phyloP scores from a whole-genome alignment of 2,113 vertebrate species.

The Chascanopsetta lugubris region DNA sequence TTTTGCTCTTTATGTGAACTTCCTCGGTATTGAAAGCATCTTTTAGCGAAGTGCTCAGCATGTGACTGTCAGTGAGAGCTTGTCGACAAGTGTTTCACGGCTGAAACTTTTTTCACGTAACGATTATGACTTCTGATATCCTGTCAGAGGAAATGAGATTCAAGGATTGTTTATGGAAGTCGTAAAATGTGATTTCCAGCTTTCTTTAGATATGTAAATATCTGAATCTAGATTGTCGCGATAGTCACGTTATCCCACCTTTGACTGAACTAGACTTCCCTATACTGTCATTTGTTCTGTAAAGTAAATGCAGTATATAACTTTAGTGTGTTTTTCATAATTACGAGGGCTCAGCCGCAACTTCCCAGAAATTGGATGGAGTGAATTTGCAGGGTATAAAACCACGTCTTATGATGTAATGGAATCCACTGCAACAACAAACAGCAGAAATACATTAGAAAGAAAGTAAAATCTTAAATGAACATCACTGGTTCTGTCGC shows the following conservation, averaged over 20 bases:
- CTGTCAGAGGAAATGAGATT: too few species aligned
- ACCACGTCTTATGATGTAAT: conserved; percentile 28
- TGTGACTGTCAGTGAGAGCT: neutral
- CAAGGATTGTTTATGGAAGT: too few species aligned
- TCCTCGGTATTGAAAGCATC: neutral
- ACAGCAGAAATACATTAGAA: conserved; percentile 1
- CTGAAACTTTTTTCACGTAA: neutral
- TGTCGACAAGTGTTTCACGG: neutral
- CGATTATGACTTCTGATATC: too few species aligned
- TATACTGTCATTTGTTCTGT: neutral
- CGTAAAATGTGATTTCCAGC: too few species aligned
- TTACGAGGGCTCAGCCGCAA: neutral
- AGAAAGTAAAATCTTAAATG: conserved; percentile 27
- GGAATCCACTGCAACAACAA: conserved; percentile 23
- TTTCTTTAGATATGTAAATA: too few species aligned
- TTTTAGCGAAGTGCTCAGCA: neutral
- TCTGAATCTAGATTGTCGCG: too few species aligned
- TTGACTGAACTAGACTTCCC: neutral
- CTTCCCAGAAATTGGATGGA: neutral
- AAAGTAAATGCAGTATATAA: conserved; percentile 1
- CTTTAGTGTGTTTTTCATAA: neutral
- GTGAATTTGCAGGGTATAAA: conserved; percentile 23
- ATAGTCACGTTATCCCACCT: too few species aligned
- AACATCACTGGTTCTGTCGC: conserved; percentile 3
- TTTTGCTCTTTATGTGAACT: conserved; percentile 26